A percentile compares a stretch with the other conserved stretches of the same genome.
phyloP scores from a whole-genome alignment of 1,140 invertebrate species.

The Hylaeus volcanicus region DNA sequence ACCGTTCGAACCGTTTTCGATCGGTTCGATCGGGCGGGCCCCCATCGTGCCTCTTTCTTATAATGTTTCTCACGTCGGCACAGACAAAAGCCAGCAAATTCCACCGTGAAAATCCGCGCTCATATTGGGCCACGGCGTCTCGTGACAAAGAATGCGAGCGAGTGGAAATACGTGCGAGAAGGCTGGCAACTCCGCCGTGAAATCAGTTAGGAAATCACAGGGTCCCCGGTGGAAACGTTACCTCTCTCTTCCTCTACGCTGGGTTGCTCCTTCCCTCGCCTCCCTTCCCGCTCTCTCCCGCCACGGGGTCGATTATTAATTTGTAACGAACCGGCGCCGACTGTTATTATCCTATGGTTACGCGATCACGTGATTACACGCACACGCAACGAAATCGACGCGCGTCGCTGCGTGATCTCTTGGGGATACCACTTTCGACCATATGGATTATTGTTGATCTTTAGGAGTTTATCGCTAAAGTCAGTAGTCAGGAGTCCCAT shows the following conservation, averaged over 20 bases:
- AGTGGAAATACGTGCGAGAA: conserved; percentile 36
- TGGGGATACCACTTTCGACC: background rate
- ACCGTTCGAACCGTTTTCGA: conserved; percentile 62
- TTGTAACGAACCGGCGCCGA: conserved; percentile 75
- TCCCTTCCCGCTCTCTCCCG: conserved; percentile 7
- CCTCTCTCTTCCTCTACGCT: background rate
- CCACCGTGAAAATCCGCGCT: conserved; percentile 71
- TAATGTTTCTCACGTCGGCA: conserved; percentile 75
- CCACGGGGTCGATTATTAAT: conserved; percentile 74
- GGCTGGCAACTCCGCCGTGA: conserved; percentile 68
- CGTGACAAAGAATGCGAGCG: conserved; percentile 24
- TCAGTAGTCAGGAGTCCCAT: too few species aligned
- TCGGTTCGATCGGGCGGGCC: conserved; percentile 68
- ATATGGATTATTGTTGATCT: too few species aligned
- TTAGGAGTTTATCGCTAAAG: too few species aligned
- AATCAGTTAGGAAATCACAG: conserved; percentile 77
- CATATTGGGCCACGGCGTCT: conserved; percentile 45
- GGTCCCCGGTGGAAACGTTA: conserved; percentile 62
- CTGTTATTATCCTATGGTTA: conserved; percentile 75
- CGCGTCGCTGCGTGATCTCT: conserved; percentile 21
- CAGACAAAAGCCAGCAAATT: conserved; percentile 72
- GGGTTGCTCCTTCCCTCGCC: background rate
- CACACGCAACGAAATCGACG: conserved; percentile 22
- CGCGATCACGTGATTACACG: conserved; percentile 67
- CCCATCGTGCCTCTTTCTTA: conserved; percentile 65